A percentile compares a stretch with the other conserved stretches of the same genome.
phyloP scores from a whole-genome alignment of 2,113 vertebrate species.

The Rynchops niger region DNA sequence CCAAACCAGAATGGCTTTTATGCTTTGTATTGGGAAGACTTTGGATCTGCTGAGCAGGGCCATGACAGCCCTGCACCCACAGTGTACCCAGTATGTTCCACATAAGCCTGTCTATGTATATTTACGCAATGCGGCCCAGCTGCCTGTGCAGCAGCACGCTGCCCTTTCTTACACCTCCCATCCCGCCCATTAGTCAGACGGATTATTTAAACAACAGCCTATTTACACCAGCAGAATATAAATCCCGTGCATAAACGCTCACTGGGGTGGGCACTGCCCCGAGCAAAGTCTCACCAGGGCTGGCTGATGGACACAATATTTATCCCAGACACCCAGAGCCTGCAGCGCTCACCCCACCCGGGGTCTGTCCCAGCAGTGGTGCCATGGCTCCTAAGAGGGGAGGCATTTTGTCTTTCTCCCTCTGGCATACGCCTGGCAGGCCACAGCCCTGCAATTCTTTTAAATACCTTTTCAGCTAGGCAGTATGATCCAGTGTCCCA shows the following conservation, averaged over 20 bases:
- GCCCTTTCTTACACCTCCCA: not conserved
- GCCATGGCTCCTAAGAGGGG: not conserved
- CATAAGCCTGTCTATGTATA: not conserved
- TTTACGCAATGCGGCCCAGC: not conserved
- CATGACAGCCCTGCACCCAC: not conserved
- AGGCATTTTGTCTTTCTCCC: not conserved
- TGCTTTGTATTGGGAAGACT: not conserved
- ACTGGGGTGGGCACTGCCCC: not conserved
- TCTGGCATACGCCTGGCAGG: not conserved
- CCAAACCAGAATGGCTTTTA: not conserved
- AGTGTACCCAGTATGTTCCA: not conserved
- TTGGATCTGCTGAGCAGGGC: not conserved
- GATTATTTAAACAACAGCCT: not conserved
- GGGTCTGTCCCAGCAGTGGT: not conserved
- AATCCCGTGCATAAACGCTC: not conserved
- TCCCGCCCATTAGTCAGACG: not conserved
- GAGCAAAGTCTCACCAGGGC: not conserved
- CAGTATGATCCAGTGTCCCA: not conserved
- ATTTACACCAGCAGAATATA: not conserved
- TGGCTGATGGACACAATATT: not conserved
- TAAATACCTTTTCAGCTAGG: not conserved
- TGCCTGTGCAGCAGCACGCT: not conserved
- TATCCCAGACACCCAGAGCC: not conserved
- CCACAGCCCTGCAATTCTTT: not conserved
- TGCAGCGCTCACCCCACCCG: not conserved